Conservation (phyloP, 2,888 invertebrate genomes). For the Lapara coniferarum region DNA sequence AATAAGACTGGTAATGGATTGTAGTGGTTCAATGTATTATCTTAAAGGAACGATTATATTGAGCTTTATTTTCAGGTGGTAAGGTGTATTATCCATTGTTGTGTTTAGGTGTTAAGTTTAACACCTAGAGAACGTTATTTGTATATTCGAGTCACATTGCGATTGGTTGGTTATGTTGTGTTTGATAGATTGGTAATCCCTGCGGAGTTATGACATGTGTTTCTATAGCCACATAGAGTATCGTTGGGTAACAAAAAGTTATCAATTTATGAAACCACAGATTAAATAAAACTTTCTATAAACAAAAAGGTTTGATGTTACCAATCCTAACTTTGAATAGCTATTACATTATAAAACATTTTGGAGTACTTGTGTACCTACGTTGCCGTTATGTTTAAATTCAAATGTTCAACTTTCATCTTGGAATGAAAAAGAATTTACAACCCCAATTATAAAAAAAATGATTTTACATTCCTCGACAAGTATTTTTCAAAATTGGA, state of each 20-base stretch:
- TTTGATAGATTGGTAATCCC: constrained; percentile 6
- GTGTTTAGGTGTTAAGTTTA: constrained; percentile 70
- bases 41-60: constrained; percentile 28
- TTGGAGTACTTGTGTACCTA: no score
- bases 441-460: no score
- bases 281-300: no score
- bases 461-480: no score
- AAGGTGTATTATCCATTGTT: constrained; percentile 41
- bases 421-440: no score
- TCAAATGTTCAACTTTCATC: no score
- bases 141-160: constrained; percentile 52
- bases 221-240: background rate
- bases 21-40: background rate
- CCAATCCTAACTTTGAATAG: no score
- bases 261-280: no score
- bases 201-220: background rate
- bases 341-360: no score
- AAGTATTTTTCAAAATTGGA: background rate
- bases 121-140: constrained; percentile 69
- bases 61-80: constrained; percentile 12
- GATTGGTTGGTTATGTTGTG: constrained; percentile 59
- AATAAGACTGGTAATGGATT: constrained; percentile 31
- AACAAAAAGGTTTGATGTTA: no score
- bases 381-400: no score
- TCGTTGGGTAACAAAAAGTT: no score